Conservation (phyloP, 2,888 invertebrate species). For the Scaptomyza polygonia region DNA sequence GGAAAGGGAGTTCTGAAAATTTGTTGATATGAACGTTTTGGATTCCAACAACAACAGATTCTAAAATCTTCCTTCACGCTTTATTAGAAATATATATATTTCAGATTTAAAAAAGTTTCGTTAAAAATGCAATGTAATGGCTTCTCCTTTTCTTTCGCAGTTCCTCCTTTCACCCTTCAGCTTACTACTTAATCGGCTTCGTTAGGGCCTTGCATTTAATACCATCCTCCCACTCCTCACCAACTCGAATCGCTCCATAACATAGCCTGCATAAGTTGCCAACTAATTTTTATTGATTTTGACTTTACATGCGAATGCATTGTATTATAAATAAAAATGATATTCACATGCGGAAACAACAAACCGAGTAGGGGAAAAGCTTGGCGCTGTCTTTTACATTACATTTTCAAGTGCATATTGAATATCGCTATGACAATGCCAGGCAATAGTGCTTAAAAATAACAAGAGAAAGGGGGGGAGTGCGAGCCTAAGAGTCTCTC, state of each 20-base stretch:
- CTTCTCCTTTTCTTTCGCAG: background rate
- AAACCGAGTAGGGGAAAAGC: conserved; percentile 1
- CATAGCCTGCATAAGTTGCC: conserved; percentile 37
- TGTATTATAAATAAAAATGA: conserved; percentile 15
- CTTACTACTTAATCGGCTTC: conserved; percentile 14
- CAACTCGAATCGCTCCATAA: background rate
- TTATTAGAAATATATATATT: no score
- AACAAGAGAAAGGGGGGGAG: conserved; percentile 13
- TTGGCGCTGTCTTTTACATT: conserved; percentile 14
- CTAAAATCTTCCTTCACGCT: no score
- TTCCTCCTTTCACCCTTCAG: background rate
- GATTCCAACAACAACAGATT: no score
- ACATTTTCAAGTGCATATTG: conserved; percentile 16
- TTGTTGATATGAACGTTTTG: no score
- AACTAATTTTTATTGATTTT: conserved; percentile 64
- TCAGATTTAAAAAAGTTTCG: no score
- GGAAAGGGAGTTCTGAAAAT: background rate
- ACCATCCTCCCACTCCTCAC: background rate
- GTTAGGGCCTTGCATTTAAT: conserved; percentile 23
- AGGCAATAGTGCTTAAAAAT: conserved; percentile 2
- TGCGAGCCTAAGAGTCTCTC: background rate
- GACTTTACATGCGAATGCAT: conserved; percentile 38
- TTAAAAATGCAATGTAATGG: no score
- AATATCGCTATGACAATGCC: conserved; percentile 43
- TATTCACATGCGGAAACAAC: conserved; percentile 20